Evolutionary conservation across 1,140 invertebrate species (phyloP), one percentile per base, ranked within the genome.

Genomic region (Drusus annulatus): DNA sequence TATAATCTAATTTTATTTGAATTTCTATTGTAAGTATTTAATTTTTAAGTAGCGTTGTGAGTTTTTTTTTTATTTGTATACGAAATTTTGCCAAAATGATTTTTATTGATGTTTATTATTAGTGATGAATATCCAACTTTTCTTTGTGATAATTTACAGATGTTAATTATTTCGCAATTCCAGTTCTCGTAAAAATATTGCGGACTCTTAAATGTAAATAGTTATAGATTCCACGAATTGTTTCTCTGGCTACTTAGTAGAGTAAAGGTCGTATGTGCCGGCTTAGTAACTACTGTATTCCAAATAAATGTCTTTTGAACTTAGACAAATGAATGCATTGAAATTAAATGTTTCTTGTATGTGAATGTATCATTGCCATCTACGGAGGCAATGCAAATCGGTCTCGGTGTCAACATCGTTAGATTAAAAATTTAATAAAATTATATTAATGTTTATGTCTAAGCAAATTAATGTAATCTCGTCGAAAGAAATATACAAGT

Each of bases 401-500:
- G 17, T 76, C 17, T 76, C 68, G 54, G 36, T 76, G 54, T 50
- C 3, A 78, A 68, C 76, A 69, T 69, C 76, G 31, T 50, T 69
- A 78, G 62, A 56, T 25, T 78, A 56, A 54, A 54, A 77, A 69
- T 54, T 28, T 13, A 77, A 65, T 25, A 52, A 65, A 63, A 77
- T 25, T 77, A 77, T 78, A 78, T 78, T 51, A 78, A 78, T 78
- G 76, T 81, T 81, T 71, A 74, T 74, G 63, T 50, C 31, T 81
- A 77, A 81, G 80, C 80, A 81, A 77, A 45, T 45, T 45, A 45
- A 77, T 81, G 80, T 81, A 81, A 81, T 81, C 80, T 81, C 80
- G 76, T 69, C 63, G 63, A 78, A 52, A 63, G 58, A 74, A 81
- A 78, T 77, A 81, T 74, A 78, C 75, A 78, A 81, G 65, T 81